Conservation (phyloP, 1,140 invertebrate species). For the Ladona fulva region DNA sequence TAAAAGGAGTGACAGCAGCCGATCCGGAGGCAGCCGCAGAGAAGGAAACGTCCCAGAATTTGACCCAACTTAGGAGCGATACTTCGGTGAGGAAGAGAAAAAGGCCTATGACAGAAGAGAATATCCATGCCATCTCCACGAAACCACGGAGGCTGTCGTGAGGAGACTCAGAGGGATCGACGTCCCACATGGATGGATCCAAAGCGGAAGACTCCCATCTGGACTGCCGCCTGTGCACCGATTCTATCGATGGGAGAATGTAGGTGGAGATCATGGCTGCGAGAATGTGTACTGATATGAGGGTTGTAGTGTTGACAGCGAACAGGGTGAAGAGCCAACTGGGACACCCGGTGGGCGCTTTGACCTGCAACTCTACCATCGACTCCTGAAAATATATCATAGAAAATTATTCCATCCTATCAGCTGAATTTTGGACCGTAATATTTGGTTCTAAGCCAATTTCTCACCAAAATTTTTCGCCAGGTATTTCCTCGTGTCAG, state of each 20-base stretch:
- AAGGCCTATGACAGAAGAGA: conserved; percentile 84
- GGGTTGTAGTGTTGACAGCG: conserved; percentile 77
- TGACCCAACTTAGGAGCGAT: conserved; percentile 85
- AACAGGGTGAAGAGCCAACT: conserved; percentile 79
- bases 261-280: conserved; percentile 94
- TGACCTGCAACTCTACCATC: conserved; percentile 85
- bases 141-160: conserved; percentile 73
- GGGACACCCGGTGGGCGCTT: conserved; percentile 61
- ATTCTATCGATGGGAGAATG: conserved; percentile 73
- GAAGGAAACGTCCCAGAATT: conserved; percentile 72
- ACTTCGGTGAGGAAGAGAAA: conserved; percentile 50
- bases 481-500: no score
- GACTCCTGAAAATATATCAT: conserved; percentile 67
- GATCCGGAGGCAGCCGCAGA: conserved; percentile 73
- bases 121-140: conserved; percentile 88
- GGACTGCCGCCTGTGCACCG: conserved; percentile 41
- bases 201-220: background rate
- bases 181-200: background rate
- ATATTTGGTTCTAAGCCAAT: no score
- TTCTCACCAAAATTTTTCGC: no score
- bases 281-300: conserved; percentile 87
- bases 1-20: conserved; percentile 78
- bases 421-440: no score
- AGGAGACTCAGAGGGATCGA: conserved; percentile 46
- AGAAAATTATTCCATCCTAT: no score